Base-by-base conservation (phyloP, 2,113 vertebrate genomes). In the Paracanthobrama guichenoti region DNA sequence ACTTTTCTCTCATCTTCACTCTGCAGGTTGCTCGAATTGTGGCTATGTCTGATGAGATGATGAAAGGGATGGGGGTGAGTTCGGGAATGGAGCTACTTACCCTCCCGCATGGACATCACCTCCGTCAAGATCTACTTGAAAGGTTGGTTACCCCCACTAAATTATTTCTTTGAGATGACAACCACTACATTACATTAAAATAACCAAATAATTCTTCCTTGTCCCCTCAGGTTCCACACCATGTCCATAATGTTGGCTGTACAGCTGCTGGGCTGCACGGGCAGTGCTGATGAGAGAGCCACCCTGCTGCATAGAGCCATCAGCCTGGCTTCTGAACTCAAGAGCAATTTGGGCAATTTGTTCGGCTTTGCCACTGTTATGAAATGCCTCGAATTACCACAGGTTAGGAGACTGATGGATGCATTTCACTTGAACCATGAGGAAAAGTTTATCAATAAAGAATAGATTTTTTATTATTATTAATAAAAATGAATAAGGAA, bases 11-110 rank as follows among this genome's bases (percentile, higher is more conserved):
- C 44, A 39, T 73, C 35, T 75, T 44, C 39, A 44, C 31, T 76
- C 86, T 84, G 76, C 91, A 99, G 98, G 95, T 98, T 6, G 97
- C 96, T 79, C 95, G 95, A 90, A 98, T 99, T 91, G 76, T 96
- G 90, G 95, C 95, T 24, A 95, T 97, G 92, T 95, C 94, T 0
- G 92, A 91, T 7, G 96, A 98, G 91, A 94, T 94, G 93, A 95
- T 96, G 93, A 94, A 89, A 92, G 96, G 93, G 89, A 98, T 99
- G 97, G 97, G 97, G 83, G 97, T 98, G 85, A 94, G 92, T 87
- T 99, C 96, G 0, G 98, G 97, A 85, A 92, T 96, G 95, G 98
- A 99, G 93, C 93, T 99, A 77, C 94, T 99, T 83, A 99, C 98
- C 22, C 93, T 99, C 84, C 97, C 97, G 60, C 98, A 99, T 0